Conservation (phyloP, 2,888 invertebrate species). For the Latrodectus elegans region DNA sequence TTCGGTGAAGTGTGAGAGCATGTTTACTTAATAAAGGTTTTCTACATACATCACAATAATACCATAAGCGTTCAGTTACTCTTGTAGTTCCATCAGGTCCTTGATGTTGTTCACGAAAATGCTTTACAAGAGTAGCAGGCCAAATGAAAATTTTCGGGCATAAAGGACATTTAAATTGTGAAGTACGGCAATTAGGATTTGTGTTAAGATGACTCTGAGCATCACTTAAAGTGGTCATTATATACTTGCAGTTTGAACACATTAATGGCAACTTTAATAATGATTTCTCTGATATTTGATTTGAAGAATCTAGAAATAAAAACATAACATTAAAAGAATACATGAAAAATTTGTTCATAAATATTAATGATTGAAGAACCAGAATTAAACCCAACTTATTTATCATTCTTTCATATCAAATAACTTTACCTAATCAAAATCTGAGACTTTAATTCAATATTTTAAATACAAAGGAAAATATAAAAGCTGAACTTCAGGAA, state of each 20-base stretch:
- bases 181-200: slow-evolving; percentile 56
- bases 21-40: slow-evolving; percentile 62
- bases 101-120: slow-evolving; percentile 61
- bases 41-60: slow-evolving; percentile 66
- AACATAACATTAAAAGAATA: too few relatives aligned
- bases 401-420: too few relatives aligned
- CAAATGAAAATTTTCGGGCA: slow-evolving; percentile 68
- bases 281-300: slow-evolving; percentile 28
- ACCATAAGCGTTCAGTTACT: slow-evolving; percentile 58
- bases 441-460: too few relatives aligned
- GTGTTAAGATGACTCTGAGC: slow-evolving; percentile 60
- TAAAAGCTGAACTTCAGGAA: too few relatives aligned
- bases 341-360: too few relatives aligned
- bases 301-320: slow-evolving; percentile 7
- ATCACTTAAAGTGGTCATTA: slow-evolving; percentile 56
- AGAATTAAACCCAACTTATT: too few relatives aligned
- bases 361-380: too few relatives aligned
- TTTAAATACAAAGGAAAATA: too few relatives aligned
- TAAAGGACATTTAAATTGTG: slow-evolving; percentile 60
- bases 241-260: slow-evolving; percentile 51
- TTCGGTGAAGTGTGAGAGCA: slow-evolving; percentile 61
- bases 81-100: slow-evolving; percentile 48
- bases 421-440: too few relatives aligned
- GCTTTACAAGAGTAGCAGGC: slow-evolving; percentile 65
- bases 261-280: slow-evolving; percentile 40